Evolutionary conservation across 2,797 vertebrate species (phyloP), one percentile per base, ranked within the genome.

Genomic region (Pseudochirops corinnae): DNA sequence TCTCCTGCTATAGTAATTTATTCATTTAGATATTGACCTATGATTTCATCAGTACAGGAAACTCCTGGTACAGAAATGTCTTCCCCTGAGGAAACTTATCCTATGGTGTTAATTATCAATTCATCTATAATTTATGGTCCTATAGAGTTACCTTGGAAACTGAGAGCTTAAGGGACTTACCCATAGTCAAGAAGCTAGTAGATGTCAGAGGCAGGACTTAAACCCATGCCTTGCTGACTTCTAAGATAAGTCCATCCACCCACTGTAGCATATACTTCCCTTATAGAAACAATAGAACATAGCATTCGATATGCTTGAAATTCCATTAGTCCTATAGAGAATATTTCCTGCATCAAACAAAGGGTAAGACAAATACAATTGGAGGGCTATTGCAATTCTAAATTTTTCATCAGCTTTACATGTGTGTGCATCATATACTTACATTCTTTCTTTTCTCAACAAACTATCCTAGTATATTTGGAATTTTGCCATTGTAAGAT

Each of bases 321-420:
- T 82, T 82, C n/a, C 67, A 3, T 82, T 82, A 46, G 21, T 24
- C 21, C 16, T 82, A 82, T 39, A 82, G 5, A 82, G 67, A 82
- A 39, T 46, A 82, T 82, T 82, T 82, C 67, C 67, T 24, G 2
- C 24, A 82, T 46, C 24, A 9, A 46, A 82, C 5, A 24, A 82
- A 82, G n/a, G 67, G 16, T 82, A 82, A 39, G n/a, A 24, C 2
- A 39, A 82, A 7, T 26, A 46, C n/a, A 82, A 10, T 82, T 82
- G 46, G 67, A 82, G 4, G 2, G 9, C 39, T 26, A 24, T n/a
- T 74, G 67, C 57, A 90, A 94, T 94, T 96, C 52, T 94, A 92
- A 95, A 93, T 50, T 56, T 93, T 93, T 16, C 29, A 74, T 74
- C n/a, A 74, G n/a, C 31, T 74, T 1, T 62, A 3, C 31, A 11